A percentile compares a stretch with the other conserved stretches of the same genome.
Evolutionary conservation across 2,113 vertebrate species (phyloP).

Genomic region (Epinephelus cyanopodus): DNA sequence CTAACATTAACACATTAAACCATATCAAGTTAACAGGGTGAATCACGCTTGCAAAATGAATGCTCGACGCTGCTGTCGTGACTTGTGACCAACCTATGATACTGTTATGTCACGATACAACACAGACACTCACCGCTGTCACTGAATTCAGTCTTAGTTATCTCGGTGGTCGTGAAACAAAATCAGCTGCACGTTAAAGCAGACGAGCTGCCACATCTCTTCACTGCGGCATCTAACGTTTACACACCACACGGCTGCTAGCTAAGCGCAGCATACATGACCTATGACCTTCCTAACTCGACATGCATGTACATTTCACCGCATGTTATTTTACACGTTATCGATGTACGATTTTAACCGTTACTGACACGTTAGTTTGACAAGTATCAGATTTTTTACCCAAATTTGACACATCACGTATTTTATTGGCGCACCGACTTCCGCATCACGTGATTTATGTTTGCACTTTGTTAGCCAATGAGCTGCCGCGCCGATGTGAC

Average conservation of each 20-base stretch:
- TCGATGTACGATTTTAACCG: not conserved
- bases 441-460: slow-evolving; percentile 56
- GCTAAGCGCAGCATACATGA: no score
- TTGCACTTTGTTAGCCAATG: slow-evolving; percentile 62
- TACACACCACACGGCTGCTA: not conserved
- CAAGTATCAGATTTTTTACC: not conserved
- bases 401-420: slow-evolving; percentile 62
- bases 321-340: fast-evolving
- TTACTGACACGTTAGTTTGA: not conserved
- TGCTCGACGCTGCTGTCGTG: not conserved
- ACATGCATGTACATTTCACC: not conserved
- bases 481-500: not conserved
- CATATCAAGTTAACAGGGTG: fast-evolving
- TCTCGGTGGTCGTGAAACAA: not conserved
- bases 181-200: slow-evolving; percentile 29
- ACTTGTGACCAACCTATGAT: not conserved
- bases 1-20: no score
- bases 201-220: slow-evolving; percentile 39
- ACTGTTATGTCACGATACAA: not conserved
- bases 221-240: slow-evolving; percentile 21
- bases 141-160: not conserved
- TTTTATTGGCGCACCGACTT: slow-evolving; percentile 26
- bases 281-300: not conserved
- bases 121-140: slow-evolving; percentile 51
- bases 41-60: not conserved